Evolutionary conservation across 2,888 invertebrate species (phyloP).

Genomic region (Hydroisotoma schaefferi): DNA sequence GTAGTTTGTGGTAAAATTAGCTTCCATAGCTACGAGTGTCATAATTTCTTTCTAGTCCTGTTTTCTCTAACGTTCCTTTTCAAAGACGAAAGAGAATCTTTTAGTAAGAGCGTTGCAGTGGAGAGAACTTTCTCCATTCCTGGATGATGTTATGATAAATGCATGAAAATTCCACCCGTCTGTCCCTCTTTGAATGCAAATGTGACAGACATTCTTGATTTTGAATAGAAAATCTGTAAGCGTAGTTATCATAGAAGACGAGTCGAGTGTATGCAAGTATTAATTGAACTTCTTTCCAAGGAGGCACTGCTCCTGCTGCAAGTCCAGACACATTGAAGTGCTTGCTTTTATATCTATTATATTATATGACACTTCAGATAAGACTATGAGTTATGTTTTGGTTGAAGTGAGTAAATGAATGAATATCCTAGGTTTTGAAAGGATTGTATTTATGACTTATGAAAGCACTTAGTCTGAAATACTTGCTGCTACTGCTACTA

Average conservation of each 20-base stretch:
- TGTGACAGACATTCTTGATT: constrained; percentile 49
- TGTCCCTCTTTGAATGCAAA: constrained; percentile 49
- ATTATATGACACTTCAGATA: constrained; percentile 24
- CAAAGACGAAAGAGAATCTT: too few relatives aligned
- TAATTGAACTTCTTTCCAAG: background rate
- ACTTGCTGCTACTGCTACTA: too few relatives aligned
- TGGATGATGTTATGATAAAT: background rate
- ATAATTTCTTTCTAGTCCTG: too few relatives aligned
- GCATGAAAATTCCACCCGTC: constrained; percentile 39
- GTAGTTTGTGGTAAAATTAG: too few relatives aligned
- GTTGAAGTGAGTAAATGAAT: constrained; percentile 29
- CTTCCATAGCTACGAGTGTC: too few relatives aligned
- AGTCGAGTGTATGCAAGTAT: background rate
- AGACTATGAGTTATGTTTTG: constrained; percentile 38
- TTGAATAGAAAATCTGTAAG: constrained; percentile 24
- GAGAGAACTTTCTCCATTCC: constrained; percentile 4
- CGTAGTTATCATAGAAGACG: too few relatives aligned
- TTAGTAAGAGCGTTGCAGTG: too few relatives aligned
- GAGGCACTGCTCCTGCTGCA: background rate
- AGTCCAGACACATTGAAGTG: constrained; percentile 4
- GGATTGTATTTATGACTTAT: constrained; percentile 19
- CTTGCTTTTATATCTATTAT: background rate
- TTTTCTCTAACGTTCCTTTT: too few relatives aligned
- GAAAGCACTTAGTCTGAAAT: too few relatives aligned
- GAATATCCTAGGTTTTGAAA: background rate